Evolutionary conservation across 2,113 vertebrate genomes (phyloP), one percentile per base, ranked within the genome.

Genomic region (Trogon surrucura): DNA sequence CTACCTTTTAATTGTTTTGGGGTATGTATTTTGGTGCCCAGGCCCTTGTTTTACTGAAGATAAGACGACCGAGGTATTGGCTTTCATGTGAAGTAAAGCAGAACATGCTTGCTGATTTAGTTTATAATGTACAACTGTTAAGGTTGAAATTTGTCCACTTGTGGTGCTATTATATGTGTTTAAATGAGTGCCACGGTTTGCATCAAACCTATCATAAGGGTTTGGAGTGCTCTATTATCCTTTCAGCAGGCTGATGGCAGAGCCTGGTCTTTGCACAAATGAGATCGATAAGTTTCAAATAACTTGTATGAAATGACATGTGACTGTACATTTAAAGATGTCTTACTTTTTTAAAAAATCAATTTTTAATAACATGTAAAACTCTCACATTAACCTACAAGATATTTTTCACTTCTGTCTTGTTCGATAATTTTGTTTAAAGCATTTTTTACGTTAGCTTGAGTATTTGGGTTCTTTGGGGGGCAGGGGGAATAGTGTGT

Each of bases 271-370:
- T 97, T 91, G 95, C 92, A 91, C 96, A 97, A 96, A 98, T 98
- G 98, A 97, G 97, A 98, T 98, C 98, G 97, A 98, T 98, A 98
- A 96, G 91, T 98, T 97, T 98, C 95, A 98, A 96, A 97, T 97
- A 97, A 98, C 97, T 97, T 96, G 80, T 91, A 96, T 96, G 96
- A 97, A 98, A 97, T 96, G 92, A 93, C 96, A 96, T 97, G 58
- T 91, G 93, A 97, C 96, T 95, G 86, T 95, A 97, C 93, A 67
- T 96, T 96, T 97, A 89, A 97, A 98, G 92, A 82, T 94, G 51
- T 89, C 91, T 95, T 91, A 72, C 80, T 97, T 97, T 64, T 47
- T 19, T 13, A 96, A 93, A 96, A 97, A 98, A 98, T 98, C 97
- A 95, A 98, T 98, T 98, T 96, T 96, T 95, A 97, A 96, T 97